A percentile compares a stretch with the other conserved stretches of the same genome.
phyloP scores from a whole-genome alignment of 2,113 vertebrate species.

The Spheniscus mendiculus region DNA sequence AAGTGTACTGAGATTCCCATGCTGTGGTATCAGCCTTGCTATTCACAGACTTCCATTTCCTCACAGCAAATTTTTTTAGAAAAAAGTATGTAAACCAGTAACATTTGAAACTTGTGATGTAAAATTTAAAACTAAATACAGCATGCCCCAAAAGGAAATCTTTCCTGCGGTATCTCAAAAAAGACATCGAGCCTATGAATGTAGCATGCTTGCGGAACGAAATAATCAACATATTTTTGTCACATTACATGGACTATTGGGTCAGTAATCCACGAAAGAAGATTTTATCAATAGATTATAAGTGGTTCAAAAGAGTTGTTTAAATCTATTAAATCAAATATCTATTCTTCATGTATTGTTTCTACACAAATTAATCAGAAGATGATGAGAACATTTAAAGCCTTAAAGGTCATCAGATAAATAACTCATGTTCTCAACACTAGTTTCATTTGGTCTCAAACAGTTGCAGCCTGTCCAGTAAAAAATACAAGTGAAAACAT shows the following conservation, averaged over 20 bases:
- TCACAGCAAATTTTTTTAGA: not conserved
- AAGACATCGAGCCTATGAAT: not conserved
- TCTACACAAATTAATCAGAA: constrained; percentile 56
- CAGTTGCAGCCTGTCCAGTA: not conserved
- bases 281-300: constrained; percentile 49
- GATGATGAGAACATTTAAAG: constrained; percentile 29
- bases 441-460: not conserved
- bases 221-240: constrained; percentile 28
- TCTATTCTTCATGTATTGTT: constrained; percentile 40
- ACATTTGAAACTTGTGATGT: not conserved
- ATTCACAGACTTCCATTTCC: not conserved
- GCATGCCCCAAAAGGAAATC: not conserved
- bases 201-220: constrained; percentile 1
- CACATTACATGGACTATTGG: constrained; percentile 16
- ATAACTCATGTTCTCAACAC: constrained; percentile 25
- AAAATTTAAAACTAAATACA: not conserved
- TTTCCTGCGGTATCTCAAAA: not conserved
- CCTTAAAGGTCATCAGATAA: constrained; percentile 46
- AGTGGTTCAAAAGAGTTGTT: constrained; percentile 37
- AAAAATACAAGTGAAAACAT: not conserved
- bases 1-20: not conserved
- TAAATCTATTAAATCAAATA: constrained; percentile 48
- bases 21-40: not conserved
- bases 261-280: constrained; percentile 45
- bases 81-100: not conserved